Evolutionary conservation across 1,140 invertebrate genomes (phyloP).

Genomic region (Pinna nobilis): DNA sequence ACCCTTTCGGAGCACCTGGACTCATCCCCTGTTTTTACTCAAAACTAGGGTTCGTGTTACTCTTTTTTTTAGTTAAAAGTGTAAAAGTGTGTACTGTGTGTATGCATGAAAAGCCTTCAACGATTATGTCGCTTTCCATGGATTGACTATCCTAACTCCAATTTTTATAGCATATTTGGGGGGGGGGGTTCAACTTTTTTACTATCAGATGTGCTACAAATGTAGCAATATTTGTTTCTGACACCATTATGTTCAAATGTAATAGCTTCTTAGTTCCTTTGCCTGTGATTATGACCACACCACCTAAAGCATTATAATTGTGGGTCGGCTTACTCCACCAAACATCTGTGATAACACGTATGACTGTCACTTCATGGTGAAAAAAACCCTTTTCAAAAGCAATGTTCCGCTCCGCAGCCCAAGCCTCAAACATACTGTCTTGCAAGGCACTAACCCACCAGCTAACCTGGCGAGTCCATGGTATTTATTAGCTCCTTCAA

Average conservation of each 20-base stretch:
- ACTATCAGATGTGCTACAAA: slow-evolving; percentile 58
- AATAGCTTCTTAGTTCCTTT: slow-evolving; percentile 67
- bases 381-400: slow-evolving; percentile 3
- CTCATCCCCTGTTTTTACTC: too few species aligned
- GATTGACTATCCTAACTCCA: slow-evolving; percentile 18
- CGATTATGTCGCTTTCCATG: slow-evolving; percentile 23
- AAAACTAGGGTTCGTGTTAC: too few species aligned
- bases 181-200: background rate
- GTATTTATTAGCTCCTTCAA: slow-evolving; percentile 25
- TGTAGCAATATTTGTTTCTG: slow-evolving; percentile 71
- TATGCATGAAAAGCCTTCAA: slow-evolving; percentile 23
- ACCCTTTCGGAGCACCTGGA: too few species aligned
- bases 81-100: too few species aligned
- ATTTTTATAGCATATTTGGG: slow-evolving; percentile 22
- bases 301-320: slow-evolving; percentile 38
- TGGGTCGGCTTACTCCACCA: slow-evolving; percentile 29
- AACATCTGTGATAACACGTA: slow-evolving; percentile 26
- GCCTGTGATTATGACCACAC: slow-evolving; percentile 68
- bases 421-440: slow-evolving; percentile 9
- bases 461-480: slow-evolving; percentile 4
- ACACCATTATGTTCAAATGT: slow-evolving; percentile 66
- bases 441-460: slow-evolving; percentile 6
- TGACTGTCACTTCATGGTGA: slow-evolving; percentile 22
- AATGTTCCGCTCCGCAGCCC: slow-evolving; percentile 17
- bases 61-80: too few species aligned